Percentiles rank a stretch among this genome's conserved stretches.
These are phyloP conservation scores for Hoplodrina ambigua DNA, from an alignment of 2,888 invertebrate species.

Conservation along the genomic window DNA sequence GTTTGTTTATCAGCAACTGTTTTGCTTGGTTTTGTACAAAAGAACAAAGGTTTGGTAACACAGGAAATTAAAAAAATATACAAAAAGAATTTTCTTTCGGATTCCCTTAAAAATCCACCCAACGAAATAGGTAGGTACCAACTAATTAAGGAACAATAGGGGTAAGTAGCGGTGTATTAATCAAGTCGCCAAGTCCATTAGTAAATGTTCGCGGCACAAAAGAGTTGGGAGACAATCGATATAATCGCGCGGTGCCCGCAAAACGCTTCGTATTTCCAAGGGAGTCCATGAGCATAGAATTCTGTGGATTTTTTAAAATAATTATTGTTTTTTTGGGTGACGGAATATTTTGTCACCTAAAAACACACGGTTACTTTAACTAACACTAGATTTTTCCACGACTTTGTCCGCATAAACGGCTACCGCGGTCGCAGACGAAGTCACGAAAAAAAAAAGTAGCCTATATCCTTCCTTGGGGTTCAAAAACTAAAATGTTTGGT, in stretches of 20 bases:
- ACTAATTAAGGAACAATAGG: slow-evolving; percentile 60
- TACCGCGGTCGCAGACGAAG: too few relatives aligned
- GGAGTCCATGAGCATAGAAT: slow-evolving; percentile 25
- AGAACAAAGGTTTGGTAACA: too few relatives aligned
- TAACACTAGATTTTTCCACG: too few relatives aligned
- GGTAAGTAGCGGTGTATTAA: slow-evolving; percentile 63
- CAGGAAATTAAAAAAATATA: not conserved
- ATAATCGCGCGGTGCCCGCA: slow-evolving; percentile 62
- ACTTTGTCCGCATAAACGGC: too few relatives aligned
- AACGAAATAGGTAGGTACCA: slow-evolving; percentile 16
- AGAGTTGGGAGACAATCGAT: slow-evolving; percentile 67
- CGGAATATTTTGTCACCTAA: too few relatives aligned
- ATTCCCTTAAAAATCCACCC: not conserved
- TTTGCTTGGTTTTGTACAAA: too few relatives aligned
- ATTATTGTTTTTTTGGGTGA: not conserved
- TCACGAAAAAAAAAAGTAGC: too few relatives aligned
- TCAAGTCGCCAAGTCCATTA: slow-evolving; percentile 67
- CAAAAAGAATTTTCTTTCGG: not conserved
- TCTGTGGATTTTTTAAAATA: not conserved
- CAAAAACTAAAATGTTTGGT: too few relatives aligned
- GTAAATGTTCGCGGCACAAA: slow-evolving; percentile 65
- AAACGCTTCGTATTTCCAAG: slow-evolving; percentile 58
- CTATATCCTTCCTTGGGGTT: too few relatives aligned
- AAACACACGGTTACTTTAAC: too few relatives aligned
- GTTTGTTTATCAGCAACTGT: too few relatives aligned